phyloP scores from a whole-genome alignment of 2,113 vertebrate genomes.

The Serilophus lunatus region DNA sequence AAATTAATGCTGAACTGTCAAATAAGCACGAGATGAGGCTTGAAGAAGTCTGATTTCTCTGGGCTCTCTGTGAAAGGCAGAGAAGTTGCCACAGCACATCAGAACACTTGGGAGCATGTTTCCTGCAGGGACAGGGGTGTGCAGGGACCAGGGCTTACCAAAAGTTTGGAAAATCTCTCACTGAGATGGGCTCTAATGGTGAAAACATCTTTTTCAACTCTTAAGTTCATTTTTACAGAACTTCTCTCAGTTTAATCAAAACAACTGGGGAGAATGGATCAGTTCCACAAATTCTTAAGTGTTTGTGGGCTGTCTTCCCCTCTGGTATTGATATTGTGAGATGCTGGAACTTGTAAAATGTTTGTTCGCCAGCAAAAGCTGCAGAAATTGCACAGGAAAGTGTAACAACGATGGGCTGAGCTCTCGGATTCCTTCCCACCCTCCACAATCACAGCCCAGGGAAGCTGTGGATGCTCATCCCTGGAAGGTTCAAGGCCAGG shows the following conservation, averaged over 20 bases:
- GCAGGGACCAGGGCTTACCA: not conserved
- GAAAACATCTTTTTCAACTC: not conserved
- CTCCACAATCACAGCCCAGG: not conserved
- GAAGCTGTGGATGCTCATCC: not conserved
- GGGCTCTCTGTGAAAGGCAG: not conserved
- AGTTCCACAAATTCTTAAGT: not conserved
- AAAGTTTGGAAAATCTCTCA: not conserved
- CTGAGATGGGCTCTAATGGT: not conserved
- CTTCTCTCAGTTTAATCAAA: not conserved
- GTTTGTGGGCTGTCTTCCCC: fast-evolving
- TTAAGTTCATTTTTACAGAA: not conserved
- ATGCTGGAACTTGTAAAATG: not conserved
- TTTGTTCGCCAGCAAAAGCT: not conserved
- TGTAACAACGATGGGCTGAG: fast-evolving
- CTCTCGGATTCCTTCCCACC: not conserved
- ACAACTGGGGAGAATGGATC: not conserved
- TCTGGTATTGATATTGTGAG: not conserved
- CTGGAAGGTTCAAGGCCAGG: not conserved
- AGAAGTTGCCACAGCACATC: not conserved
- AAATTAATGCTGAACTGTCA: not conserved
- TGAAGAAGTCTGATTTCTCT: not conserved
- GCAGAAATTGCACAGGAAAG: not conserved
- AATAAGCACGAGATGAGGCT: not conserved
- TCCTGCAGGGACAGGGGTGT: not conserved
- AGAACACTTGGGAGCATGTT: not conserved